A percentile compares a stretch with the other conserved stretches of the same genome.
These are phyloP conservation scores for Cylloceria caligata DNA, from an alignment of 2,888 invertebrate species.

Conservation along the genomic window DNA sequence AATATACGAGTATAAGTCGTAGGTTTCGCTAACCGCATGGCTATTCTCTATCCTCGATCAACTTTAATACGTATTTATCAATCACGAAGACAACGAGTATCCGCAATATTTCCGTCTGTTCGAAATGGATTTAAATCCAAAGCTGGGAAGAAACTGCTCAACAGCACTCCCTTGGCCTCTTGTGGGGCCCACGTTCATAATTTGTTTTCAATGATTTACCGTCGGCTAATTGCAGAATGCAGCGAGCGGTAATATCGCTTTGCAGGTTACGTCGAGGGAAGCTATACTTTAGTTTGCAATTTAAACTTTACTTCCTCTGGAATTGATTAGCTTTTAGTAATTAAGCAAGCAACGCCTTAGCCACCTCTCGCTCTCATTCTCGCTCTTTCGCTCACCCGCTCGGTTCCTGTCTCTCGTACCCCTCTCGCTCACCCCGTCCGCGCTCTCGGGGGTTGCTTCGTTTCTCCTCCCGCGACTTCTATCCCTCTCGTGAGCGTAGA, in stretches of 20 bases:
- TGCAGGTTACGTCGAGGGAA: constrained; percentile 71
- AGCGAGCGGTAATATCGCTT: constrained; percentile 77
- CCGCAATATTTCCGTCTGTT: not conserved
- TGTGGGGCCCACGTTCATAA: constrained; percentile 78
- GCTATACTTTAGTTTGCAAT: constrained; percentile 85
- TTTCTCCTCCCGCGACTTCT: constrained; percentile 63
- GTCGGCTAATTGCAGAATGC: constrained; percentile 84
- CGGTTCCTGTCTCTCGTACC: constrained; percentile 23
- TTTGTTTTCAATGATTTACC: constrained; percentile 84
- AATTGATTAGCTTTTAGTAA: constrained; percentile 85
- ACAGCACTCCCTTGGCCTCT: constrained; percentile 52
- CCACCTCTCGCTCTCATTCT: constrained; percentile 66
- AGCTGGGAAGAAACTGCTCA: constrained; percentile 3
- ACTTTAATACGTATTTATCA: constrained; percentile 1
- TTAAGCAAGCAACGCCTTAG: constrained; percentile 84
- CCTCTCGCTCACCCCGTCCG: constrained; percentile 39
- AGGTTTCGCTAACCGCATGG: not conserved
- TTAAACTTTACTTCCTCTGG: constrained; percentile 85
- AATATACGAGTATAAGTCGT: constrained; percentile 1
- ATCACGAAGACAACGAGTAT: not conserved
- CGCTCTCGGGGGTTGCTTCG: constrained; percentile 56
- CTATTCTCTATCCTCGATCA: not conserved
- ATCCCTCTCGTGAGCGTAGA: constrained; percentile 18
- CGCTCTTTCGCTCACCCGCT: constrained; percentile 66
- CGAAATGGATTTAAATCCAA: not conserved